A percentile compares a stretch with the other conserved stretches of the same genome.
Conservation (phyloP, 1,140 invertebrate species). For the Heterodera schachtii region DNA sequence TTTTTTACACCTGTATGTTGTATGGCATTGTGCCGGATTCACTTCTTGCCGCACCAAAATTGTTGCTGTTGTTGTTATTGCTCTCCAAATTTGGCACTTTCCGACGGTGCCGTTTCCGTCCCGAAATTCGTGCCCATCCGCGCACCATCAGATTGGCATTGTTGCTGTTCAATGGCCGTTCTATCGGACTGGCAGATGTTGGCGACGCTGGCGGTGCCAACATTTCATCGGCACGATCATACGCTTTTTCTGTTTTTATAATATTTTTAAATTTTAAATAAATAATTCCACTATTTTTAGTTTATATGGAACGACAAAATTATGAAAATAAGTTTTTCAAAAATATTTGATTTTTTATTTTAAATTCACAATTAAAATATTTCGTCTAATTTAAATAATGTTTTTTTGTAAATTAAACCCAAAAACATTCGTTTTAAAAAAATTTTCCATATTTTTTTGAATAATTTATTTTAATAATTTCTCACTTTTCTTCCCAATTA, state of each 20-base stretch:
- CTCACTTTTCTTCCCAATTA: not conserved
- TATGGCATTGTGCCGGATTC: too few relatives aligned
- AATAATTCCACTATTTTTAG: too few relatives aligned
- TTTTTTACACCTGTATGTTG: not conserved
- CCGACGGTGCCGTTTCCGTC: not conserved
- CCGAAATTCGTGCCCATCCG: conserved; percentile 20
- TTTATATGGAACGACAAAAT: too few relatives aligned
- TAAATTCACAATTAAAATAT: too few relatives aligned
- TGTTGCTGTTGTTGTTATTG: not conserved
- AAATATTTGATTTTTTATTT: too few relatives aligned
- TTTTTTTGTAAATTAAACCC: too few relatives aligned
- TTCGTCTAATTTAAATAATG: too few relatives aligned
- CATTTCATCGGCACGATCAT: not conserved
- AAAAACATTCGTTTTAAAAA: too few relatives aligned
- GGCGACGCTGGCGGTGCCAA: conserved; percentile 1
- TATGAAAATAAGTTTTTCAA: too few relatives aligned
- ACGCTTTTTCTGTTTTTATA: too few relatives aligned
- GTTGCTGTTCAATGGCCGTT: not conserved
- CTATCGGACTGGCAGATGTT: not conserved
- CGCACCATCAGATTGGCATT: conserved; percentile 9
- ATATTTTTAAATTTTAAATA: too few relatives aligned
- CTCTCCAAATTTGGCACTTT: not conserved
- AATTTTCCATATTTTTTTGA: not conserved
- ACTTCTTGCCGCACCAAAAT: not conserved
- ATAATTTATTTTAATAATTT: not conserved